These are phyloP conservation scores for Caenorhabditis sinica DNA, from an alignment of 2,888 invertebrate species.

Conservation along the genomic window DNA sequence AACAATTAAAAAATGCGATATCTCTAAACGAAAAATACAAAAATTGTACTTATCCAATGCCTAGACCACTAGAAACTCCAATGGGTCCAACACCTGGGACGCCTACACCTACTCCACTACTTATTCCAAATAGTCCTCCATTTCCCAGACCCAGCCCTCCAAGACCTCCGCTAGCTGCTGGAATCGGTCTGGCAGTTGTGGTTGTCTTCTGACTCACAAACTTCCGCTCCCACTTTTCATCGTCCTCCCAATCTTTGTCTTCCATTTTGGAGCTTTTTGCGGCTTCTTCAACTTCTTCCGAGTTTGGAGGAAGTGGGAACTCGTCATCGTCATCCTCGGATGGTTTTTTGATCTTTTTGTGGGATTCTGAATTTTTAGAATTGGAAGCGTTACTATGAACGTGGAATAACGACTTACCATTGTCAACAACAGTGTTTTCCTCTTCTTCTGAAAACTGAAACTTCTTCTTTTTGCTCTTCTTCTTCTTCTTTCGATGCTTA, in stretches of 20 bases:
- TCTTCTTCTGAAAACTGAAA: conserved; percentile 54
- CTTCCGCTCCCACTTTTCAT: conserved; percentile 58
- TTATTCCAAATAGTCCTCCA: conserved; percentile 65
- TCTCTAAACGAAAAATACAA: not conserved
- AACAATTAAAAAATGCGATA: not conserved
- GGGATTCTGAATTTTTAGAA: conserved; percentile 3
- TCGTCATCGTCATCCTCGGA: conserved; percentile 55
- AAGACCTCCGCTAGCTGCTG: conserved; percentile 28
- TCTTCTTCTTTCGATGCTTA: conserved; percentile 40
- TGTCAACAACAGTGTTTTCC: not conserved
- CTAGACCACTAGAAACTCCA: conserved; percentile 67
- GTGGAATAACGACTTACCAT: not conserved
- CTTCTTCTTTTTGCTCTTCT: conserved; percentile 61
- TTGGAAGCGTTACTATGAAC: not conserved
- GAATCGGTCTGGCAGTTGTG: not conserved
- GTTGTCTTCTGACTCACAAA: conserved; percentile 38
- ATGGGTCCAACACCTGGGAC: conserved; percentile 74
- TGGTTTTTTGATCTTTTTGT: conserved; percentile 10
- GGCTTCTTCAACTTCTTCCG: conserved; percentile 41
- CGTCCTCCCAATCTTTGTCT: conserved; percentile 55
- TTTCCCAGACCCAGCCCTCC: conserved; percentile 57
- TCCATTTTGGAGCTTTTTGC: conserved; percentile 18
- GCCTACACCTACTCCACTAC: conserved; percentile 70
- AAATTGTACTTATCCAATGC: conserved; percentile 70
- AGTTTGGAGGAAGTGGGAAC: conserved; percentile 52